Percentiles rank a stretch among this genome's conserved stretches.
These are phyloP conservation scores for Cecidostiba fungosa DNA, from an alignment of 2,888 invertebrate genomes.

Conservation along the genomic window DNA sequence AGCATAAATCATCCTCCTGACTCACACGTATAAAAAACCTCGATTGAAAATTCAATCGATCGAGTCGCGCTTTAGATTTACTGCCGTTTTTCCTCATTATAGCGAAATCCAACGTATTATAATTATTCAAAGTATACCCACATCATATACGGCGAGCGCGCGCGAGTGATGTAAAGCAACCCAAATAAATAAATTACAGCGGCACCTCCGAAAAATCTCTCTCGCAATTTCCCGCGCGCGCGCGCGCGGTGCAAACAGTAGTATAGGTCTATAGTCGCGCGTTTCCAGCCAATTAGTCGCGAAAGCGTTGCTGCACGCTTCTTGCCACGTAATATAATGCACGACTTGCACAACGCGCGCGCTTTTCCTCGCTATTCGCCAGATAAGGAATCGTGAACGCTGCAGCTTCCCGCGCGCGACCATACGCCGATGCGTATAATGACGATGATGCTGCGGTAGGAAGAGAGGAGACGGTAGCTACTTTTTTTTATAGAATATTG, in stretches of 20 bases:
- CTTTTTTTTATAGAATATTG: no score
- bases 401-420: background rate
- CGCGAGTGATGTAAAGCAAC: no score
- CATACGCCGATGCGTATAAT: slow-evolving; percentile 28
- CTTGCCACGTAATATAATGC: slow-evolving; percentile 43
- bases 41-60: no score
- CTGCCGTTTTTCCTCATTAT: no score
- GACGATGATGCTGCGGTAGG: background rate
- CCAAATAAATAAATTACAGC: background rate
- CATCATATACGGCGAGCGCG: background rate
- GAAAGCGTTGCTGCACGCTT: background rate
- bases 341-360: slow-evolving; percentile 38
- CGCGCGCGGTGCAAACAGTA: background rate
- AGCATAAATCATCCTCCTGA: background rate
- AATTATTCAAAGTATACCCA: no score
- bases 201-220: slow-evolving; percentile 2
- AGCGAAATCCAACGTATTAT: no score
- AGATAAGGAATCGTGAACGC: slow-evolving; percentile 58
- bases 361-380: slow-evolving; percentile 42
- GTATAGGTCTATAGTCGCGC: background rate
- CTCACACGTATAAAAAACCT: no score
- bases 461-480: no score
- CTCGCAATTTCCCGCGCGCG: slow-evolving; percentile 24
- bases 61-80: no score
- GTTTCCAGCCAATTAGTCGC: slow-evolving; percentile 13